These are phyloP conservation scores for Aulostomus chinensis DNA, from an alignment of 2,797 vertebrate genomes.

Conservation along the genomic window DNA sequence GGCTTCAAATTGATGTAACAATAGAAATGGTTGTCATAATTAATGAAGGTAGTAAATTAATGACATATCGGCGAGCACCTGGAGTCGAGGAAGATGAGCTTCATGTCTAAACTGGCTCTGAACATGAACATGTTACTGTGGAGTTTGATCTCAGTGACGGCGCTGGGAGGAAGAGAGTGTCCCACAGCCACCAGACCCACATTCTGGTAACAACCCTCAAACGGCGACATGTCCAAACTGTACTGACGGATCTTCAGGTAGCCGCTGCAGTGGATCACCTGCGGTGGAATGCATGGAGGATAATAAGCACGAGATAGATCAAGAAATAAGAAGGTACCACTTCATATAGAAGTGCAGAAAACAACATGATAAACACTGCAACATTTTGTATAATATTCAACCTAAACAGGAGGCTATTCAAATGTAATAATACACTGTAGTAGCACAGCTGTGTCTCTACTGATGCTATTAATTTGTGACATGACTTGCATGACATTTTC, in stretches of 20 bases:
- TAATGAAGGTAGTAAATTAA: neutral
- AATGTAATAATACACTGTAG: too few species aligned
- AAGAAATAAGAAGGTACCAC: neutral
- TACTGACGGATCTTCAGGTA: conserved; percentile 99
- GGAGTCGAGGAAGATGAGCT: conserved; percentile 98
- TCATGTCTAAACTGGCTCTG: conserved; percentile 97
- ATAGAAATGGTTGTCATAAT: neutral
- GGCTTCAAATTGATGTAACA: neutral
- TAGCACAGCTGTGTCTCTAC: too few species aligned
- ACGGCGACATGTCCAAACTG: conserved; percentile 97
- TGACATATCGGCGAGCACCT: conserved; percentile 76
- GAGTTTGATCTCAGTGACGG: conserved; percentile 97
- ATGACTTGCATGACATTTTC: too few species aligned
- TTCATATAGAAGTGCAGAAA: too few species aligned
- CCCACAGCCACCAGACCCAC: conserved; percentile 97
- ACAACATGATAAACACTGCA: neutral
- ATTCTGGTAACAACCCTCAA: conserved; percentile 98
- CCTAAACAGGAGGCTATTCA: too few species aligned
- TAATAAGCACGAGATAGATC: neutral
- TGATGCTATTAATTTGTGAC: too few species aligned
- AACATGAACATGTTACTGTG: conserved; percentile 99
- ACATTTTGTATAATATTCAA: neutral
- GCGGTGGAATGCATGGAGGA: neutral
- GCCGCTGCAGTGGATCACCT: conserved; percentile 99
- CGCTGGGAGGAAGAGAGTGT: conserved; percentile 95